phyloP scores from a whole-genome alignment of 2,797 vertebrate genomes.

The Echeneis naucrates region DNA sequence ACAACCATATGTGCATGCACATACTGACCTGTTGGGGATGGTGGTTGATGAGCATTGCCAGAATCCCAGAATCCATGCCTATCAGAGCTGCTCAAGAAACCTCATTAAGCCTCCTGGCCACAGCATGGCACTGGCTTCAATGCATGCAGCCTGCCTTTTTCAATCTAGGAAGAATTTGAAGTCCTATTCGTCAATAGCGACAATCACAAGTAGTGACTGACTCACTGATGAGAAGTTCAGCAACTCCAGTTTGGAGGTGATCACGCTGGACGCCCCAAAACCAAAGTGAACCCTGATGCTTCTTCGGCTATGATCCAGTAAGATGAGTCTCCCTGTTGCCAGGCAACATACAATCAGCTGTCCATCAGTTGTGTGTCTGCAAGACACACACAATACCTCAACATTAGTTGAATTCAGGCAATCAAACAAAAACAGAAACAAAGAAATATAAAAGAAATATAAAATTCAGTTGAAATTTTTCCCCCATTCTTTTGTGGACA shows the following conservation, averaged over 20 bases:
- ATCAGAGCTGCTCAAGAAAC: slow-evolving; percentile 71
- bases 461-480: slow-evolving; percentile 6
- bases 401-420: background rate
- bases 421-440: slow-evolving; percentile 8
- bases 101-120: slow-evolving; percentile 73
- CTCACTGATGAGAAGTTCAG: slow-evolving; percentile 49
- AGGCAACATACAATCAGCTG: slow-evolving; percentile 24
- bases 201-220: slow-evolving; percentile 55
- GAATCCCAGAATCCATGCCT: slow-evolving; percentile 63
- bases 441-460: background rate
- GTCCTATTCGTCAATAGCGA: slow-evolving; percentile 52
- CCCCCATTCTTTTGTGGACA: background rate
- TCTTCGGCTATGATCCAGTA: slow-evolving; percentile 19
- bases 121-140: slow-evolving; percentile 65
- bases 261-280: slow-evolving; percentile 31
- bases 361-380: slow-evolving; percentile 17
- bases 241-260: slow-evolving; percentile 20
- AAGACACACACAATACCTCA: slow-evolving; percentile 15
- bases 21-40: slow-evolving; percentile 62
- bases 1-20: slow-evolving; percentile 14
- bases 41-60: slow-evolving; percentile 70
- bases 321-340: slow-evolving; percentile 24
- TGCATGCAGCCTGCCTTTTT: slow-evolving; percentile 50
- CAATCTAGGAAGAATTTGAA: slow-evolving; percentile 50
- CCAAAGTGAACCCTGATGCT: slow-evolving; percentile 9